phyloP scores from a whole-genome alignment of 1,140 invertebrate species.

The Archivesica marissinica region DNA sequence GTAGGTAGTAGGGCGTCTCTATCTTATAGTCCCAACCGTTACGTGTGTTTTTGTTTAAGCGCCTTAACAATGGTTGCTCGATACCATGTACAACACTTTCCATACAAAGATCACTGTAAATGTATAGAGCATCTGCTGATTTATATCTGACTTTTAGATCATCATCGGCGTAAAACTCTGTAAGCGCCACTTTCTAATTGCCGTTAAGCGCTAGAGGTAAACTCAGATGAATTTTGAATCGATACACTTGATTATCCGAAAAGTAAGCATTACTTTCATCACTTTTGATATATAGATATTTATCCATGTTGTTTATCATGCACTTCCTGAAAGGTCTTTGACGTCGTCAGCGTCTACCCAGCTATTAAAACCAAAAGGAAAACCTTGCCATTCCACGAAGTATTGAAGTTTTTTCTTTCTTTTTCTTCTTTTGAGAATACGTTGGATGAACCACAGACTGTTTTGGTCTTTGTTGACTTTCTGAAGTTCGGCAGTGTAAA shows the following conservation, averaged over 20 bases:
- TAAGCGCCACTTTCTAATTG: slow-evolving; percentile 36
- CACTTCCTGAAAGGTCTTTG: not conserved
- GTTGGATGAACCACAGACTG: slow-evolving; percentile 10
- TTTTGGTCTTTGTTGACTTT: slow-evolving; percentile 29
- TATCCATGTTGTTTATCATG: slow-evolving; percentile 12
- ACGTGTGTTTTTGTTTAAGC: slow-evolving; percentile 11
- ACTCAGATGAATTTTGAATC: slow-evolving; percentile 41
- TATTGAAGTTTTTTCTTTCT: slow-evolving; percentile 29
- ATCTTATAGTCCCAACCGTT: slow-evolving; percentile 22
- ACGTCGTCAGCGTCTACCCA: slow-evolving; percentile 29
- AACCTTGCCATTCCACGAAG: slow-evolving; percentile 35
- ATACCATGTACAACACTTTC: slow-evolving; percentile 44
- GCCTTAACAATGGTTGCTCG: slow-evolving; percentile 23
- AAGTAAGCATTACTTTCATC: slow-evolving; percentile 38
- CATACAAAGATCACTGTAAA: slow-evolving; percentile 41
- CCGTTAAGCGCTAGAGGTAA: slow-evolving; percentile 43
- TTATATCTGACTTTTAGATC: not conserved
- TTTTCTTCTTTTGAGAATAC: slow-evolving; percentile 19
- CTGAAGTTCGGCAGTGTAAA: slow-evolving; percentile 23
- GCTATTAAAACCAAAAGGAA: not conserved
- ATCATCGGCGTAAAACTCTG: not conserved
- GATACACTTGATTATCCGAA: slow-evolving; percentile 51
- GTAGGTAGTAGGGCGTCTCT: slow-evolving; percentile 19
- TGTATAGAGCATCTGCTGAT: slow-evolving; percentile 2
- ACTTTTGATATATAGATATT: slow-evolving; percentile 44